phyloP scores from a whole-genome alignment of 2,888 invertebrate genomes.

The Limnephilus rhombicus region DNA sequence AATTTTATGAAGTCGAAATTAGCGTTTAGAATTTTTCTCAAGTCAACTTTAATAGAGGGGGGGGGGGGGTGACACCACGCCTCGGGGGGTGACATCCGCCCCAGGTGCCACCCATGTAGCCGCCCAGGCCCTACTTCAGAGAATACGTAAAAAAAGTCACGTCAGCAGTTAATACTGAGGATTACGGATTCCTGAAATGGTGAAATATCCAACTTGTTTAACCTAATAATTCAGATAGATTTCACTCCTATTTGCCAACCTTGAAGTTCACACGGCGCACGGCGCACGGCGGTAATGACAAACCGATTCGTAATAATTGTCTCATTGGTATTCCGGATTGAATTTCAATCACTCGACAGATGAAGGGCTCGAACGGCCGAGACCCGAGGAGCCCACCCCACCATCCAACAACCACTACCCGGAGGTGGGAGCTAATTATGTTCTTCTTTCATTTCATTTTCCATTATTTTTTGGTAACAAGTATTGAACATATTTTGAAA shows the following conservation, averaged over 20 bases:
- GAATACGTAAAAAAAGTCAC: no score
- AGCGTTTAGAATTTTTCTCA: no score
- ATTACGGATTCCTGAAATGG: neutral
- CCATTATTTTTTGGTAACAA: neutral
- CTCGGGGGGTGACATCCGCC: no score
- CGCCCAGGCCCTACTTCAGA: no score
- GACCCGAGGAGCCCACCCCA: neutral
- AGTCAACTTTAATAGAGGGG: no score
- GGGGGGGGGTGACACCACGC: no score
- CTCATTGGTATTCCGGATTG: constrained; percentile 66
- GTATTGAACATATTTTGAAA: neutral
- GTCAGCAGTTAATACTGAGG: no score
- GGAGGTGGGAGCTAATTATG: constrained; percentile 39
- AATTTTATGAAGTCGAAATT: no score
- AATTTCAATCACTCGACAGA: constrained; percentile 63
- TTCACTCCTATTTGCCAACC: neutral
- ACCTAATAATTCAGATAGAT: neutral
- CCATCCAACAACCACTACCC: neutral
- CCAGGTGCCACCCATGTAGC: no score
- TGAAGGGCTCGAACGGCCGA: constrained; percentile 1
- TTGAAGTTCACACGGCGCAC: neutral
- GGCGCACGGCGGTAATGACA: constrained; percentile 56
- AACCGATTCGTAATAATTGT: constrained; percentile 62
- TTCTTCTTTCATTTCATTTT: constrained; percentile 32
- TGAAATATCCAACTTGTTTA: neutral